phyloP scores from a whole-genome alignment of 2,888 invertebrate genomes.

The Patella ulyssiponensis region DNA sequence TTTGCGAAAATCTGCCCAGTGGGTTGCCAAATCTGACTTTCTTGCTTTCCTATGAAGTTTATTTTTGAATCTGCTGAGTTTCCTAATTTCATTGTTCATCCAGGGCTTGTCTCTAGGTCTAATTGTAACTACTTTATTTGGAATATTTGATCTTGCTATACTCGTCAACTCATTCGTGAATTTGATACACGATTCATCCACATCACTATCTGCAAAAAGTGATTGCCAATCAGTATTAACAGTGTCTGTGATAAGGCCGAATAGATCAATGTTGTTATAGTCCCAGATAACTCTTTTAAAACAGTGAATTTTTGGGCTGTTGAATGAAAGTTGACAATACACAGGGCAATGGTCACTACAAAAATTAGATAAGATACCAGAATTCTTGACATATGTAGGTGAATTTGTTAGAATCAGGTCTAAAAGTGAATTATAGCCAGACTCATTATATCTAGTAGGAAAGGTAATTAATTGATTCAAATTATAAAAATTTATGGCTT shows the following conservation, averaged over 20 bases:
- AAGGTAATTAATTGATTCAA: neutral
- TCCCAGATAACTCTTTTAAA: neutral
- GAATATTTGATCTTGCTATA: neutral
- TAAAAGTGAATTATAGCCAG: neutral
- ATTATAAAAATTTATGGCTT: neutral
- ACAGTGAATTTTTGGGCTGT: neutral
- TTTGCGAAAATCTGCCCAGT: neutral
- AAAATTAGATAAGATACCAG: neutral
- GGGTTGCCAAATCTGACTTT: neutral
- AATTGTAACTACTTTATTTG: slow-evolving; percentile 8
- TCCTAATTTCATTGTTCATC: slow-evolving; percentile 4
- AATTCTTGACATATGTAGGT: neutral
- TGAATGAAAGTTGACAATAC: slow-evolving; percentile 2
- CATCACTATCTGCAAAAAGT: neutral
- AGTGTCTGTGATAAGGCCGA: neutral
- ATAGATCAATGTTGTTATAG: neutral
- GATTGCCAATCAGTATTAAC: neutral
- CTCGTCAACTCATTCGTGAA: neutral
- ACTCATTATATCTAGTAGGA: slow-evolving; percentile 1
- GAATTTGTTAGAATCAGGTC: neutral
- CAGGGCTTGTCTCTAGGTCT: neutral
- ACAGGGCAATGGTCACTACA: slow-evolving; percentile 9
- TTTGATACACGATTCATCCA: neutral
- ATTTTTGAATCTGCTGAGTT: neutral
- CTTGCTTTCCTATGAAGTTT: neutral